These are phyloP conservation scores for Hystrix brachyura DNA, from an alignment of 2,113 vertebrate genomes.

Conservation along the genomic window DNA sequence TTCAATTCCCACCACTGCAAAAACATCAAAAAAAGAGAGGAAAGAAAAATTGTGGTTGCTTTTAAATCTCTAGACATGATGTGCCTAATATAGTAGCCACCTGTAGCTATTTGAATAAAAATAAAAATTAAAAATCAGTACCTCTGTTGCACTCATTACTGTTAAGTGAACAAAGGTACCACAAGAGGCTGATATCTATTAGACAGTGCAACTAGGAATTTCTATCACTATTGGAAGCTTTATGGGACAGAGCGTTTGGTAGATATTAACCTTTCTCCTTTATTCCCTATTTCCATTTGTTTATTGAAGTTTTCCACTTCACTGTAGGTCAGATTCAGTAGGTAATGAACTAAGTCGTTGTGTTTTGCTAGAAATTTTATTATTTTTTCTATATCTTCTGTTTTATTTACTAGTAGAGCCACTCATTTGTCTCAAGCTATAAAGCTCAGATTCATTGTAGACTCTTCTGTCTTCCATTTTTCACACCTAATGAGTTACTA, in stretches of 20 bases:
- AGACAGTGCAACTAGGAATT: background rate
- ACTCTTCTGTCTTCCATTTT: background rate
- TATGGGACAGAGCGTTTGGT: background rate
- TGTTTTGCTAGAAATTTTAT: background rate
- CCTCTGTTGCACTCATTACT: background rate
- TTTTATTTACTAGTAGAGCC: background rate
- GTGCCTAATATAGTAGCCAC: background rate
- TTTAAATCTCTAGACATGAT: background rate
- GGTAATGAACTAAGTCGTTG: background rate
- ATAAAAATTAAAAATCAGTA: background rate
- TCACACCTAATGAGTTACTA: background rate
- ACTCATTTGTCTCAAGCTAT: conserved; percentile 8
- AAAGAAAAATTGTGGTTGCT: background rate
- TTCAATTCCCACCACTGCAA: background rate
- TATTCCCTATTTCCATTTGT: conserved; percentile 23
- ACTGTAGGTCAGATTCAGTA: background rate
- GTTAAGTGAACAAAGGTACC: background rate
- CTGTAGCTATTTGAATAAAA: conserved; percentile 48
- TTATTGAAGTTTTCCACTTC: conserved; percentile 32
- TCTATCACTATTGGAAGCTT: conserved; percentile 12
- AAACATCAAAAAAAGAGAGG: background rate
- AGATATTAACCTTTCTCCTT: conserved; percentile 7
- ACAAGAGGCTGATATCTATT: background rate
- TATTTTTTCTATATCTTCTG: background rate
- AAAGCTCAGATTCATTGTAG: conserved; percentile 4